Conservation (phyloP, 2,113 vertebrate species). For the Perca flavescens region DNA sequence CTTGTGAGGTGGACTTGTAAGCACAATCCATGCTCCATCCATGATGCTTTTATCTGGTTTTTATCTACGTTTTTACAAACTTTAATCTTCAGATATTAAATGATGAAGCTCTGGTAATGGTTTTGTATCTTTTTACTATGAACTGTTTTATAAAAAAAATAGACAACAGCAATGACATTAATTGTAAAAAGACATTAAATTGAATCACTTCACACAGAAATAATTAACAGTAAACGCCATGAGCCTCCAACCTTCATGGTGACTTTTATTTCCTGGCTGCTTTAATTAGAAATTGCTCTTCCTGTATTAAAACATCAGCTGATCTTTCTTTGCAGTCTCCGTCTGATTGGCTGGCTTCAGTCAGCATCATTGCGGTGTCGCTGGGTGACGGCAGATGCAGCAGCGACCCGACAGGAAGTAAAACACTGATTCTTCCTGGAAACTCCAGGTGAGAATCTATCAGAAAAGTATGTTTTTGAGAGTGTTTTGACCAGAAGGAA, state of each 20-base stretch:
- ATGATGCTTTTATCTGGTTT: not conserved
- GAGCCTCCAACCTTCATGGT: not conserved
- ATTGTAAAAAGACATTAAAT: too few species aligned
- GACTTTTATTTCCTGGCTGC: not conserved
- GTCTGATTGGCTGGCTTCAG: slow-evolving; percentile 86
- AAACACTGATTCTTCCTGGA: slow-evolving; percentile 77
- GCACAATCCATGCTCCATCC: too few species aligned
- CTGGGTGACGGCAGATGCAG: slow-evolving; percentile 72
- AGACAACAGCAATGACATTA: too few species aligned
- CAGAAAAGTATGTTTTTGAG: not conserved
- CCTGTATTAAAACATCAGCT: not conserved
- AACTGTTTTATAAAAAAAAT: too few species aligned
- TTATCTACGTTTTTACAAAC: too few species aligned
- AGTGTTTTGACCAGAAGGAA: not conserved
- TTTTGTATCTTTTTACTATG: too few species aligned
- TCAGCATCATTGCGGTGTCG: slow-evolving; percentile 70
- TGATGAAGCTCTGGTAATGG: too few species aligned
- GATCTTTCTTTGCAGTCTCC: slow-evolving; percentile 74
- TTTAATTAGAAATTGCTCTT: not conserved
- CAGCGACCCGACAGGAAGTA: slow-evolving; percentile 62
- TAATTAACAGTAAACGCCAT: too few species aligned
- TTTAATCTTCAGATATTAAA: too few species aligned
- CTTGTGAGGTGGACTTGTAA: too few species aligned
- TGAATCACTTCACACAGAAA: too few species aligned
- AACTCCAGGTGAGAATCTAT: slow-evolving; percentile 81